Conservation (phyloP, 2,888 invertebrate genomes). For the Tetramorium bicarinatum region DNA sequence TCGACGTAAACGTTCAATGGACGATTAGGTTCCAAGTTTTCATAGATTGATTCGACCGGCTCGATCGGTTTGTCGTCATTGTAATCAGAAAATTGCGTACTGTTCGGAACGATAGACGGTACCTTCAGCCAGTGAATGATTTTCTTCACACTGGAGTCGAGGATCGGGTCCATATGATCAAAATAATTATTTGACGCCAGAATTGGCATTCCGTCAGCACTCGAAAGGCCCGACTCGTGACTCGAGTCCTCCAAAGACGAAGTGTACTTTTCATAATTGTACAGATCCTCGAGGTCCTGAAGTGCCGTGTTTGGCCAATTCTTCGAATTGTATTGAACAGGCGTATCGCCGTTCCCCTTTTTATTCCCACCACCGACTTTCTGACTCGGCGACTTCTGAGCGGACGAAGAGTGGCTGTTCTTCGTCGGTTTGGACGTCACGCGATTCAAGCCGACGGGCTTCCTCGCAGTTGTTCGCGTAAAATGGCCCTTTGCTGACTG, state of each 20-base stretch:
- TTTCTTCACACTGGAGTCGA: conserved; percentile 71
- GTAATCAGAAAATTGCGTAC: conserved; percentile 61
- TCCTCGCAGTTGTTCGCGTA: conserved; percentile 2
- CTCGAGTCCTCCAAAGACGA: conserved; percentile 62
- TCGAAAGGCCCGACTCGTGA: conserved; percentile 50
- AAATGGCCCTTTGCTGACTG: conserved; percentile 11
- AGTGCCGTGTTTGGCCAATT: conserved; percentile 82
- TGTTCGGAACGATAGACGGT: conserved; percentile 74
- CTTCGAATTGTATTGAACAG: conserved; percentile 65
- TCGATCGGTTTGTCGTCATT: conserved; percentile 65
- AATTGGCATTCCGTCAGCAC: neutral
- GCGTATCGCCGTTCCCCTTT: neutral
- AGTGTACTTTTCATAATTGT: conserved; percentile 83
- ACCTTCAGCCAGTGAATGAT: conserved; percentile 81
- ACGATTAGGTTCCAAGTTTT: conserved; percentile 73
- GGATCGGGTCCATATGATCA: conserved; percentile 44
- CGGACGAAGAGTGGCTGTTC: conserved; percentile 7
- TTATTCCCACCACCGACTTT: neutral
- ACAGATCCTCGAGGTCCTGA: conserved; percentile 78
- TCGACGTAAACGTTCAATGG: conserved; percentile 23
- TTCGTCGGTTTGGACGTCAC: conserved; percentile 30
- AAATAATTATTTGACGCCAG: conserved; percentile 16
- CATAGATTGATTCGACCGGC: conserved; percentile 71
- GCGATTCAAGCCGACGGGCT: neutral
- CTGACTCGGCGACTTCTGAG: conserved; percentile 34